Evolutionary conservation across 2,888 invertebrate species (phyloP), one percentile per base, ranked within the genome.

Genomic region (Thumatha senex): DNA sequence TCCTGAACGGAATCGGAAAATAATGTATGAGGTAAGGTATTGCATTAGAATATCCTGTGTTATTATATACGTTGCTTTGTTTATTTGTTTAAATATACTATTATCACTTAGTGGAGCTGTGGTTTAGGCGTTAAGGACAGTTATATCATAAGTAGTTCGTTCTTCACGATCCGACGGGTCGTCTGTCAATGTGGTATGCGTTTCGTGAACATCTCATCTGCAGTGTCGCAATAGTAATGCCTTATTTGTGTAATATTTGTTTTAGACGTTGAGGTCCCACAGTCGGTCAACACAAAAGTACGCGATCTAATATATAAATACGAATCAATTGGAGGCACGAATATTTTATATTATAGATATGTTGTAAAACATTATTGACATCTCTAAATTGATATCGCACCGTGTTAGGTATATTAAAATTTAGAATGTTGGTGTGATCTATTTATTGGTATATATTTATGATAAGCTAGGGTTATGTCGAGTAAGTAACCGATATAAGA

Each of bases 371-470:
- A 46, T 48, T 34, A 48, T 47, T 51, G 48, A 46, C 42, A 51
- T 54, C 51, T 54, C 51, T 54, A 48, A 58, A 36, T 39, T 49
- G 46, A 52, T 41, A 54, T 57, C 47, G 57, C 67, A 66, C 63
- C 63, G 52, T 46, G 51, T 53, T 59, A 62, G 51, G 51, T 59
- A 62, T 49, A 54, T 36, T 61, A 63, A 63, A 52, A 63, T 53
- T 58, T 45, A 50, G 66, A 63, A 54, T 7, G 31, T 72, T 51
- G 61, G 73, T 72, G 74, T 75, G 66, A 61, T 65, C 44, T 70
- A 63, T 67, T 60, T 69, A 64, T 56, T 64, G 63, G 64, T 59
- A 60, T 63, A 65, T 72, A 69, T 65, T 69, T 68, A 63, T 63
- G 69, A 58, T 70, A 61, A 62, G 59, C 49, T 50, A 56, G 60